Conservation (phyloP, 2,888 invertebrate genomes). For the Pyrrhia umbra region DNA sequence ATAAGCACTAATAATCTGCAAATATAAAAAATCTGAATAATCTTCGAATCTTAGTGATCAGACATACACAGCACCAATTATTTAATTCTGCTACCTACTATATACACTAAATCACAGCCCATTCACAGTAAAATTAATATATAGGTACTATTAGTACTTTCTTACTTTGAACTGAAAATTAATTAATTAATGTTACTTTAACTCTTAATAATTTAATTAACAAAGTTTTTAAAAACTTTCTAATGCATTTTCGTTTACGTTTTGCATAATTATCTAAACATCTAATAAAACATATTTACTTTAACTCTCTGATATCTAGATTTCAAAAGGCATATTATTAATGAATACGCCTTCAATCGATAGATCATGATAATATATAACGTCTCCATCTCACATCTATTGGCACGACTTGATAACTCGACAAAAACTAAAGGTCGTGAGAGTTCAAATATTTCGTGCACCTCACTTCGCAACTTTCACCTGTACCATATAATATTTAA, state of each 20-base stretch:
- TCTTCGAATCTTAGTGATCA: too few species aligned
- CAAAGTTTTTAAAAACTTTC: neutral
- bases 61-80: too few species aligned
- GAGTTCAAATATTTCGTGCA: constrained; percentile 74
- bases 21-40: neutral
- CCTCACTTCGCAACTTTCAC: constrained; percentile 80
- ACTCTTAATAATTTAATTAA: neutral
- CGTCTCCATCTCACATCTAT: constrained; percentile 42
- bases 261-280: too few species aligned
- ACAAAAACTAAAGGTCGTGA: constrained; percentile 76
- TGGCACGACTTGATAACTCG: constrained; percentile 45
- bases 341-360: constrained; percentile 14
- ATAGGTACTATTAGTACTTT: too few species aligned
- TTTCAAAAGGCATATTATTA: neutral
- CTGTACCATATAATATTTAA: constrained; percentile 39
- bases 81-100: too few species aligned
- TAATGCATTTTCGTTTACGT: too few species aligned
- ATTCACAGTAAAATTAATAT: too few species aligned
- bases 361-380: constrained; percentile 35
- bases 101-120: too few species aligned
- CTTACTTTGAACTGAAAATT: too few species aligned
- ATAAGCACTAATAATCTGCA: neutral
- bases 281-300: neutral
- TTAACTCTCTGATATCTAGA: neutral
- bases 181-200: too few species aligned